Evolutionary conservation across 2,888 invertebrate species (phyloP), one percentile per base, ranked within the genome.

Genomic region (Cataglyphis cursor): DNA sequence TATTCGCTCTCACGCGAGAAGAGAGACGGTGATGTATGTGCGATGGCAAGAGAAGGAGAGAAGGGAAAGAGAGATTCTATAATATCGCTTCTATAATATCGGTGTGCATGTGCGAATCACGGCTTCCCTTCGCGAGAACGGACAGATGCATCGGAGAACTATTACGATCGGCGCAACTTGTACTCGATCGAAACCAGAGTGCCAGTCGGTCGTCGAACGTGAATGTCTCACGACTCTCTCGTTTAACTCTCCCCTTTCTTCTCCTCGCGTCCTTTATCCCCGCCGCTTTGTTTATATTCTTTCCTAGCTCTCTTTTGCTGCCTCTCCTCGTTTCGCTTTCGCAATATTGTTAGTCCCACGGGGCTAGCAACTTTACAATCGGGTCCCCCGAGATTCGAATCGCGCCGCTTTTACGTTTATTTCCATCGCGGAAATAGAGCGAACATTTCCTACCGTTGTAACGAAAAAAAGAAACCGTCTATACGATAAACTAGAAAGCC

Each of bases 181-280:
- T 31, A 28, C 41, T 80, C 84, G 80, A 85, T 82, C 72, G 78
- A 91, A 87, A 88, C 85, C 86, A 89, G 90, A 90, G 85, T 85
- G 83, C 86, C 48, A 51, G n/a, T 51, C 48, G 87, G 85, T 90
- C 88, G 89, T 82, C 88, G 90, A 92, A 92, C 91, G 90, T 91
- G 48, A 51, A 51, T 51, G 89, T 92, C 91, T 91, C 93, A 92
- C 92, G 92, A 90, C 85, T 89, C 83, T 73, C 83, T 73, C 72
- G 80, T 82, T 70, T 87, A 88, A 78, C 82, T 65, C 68, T 87
- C 81, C n/a, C 51, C 51, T 21, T 28, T 18, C 54, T 64, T 72
- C 41, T 3, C 21, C 31, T 12, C 24, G 38, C 18, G 35, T 64
- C 4, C 48, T 21, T 24, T 35, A 41, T 31, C 24, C 65, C 76